phyloP scores from a whole-genome alignment of 64 coral and sea anemone genomes.

The Dendronephthya gigantea region DNA sequence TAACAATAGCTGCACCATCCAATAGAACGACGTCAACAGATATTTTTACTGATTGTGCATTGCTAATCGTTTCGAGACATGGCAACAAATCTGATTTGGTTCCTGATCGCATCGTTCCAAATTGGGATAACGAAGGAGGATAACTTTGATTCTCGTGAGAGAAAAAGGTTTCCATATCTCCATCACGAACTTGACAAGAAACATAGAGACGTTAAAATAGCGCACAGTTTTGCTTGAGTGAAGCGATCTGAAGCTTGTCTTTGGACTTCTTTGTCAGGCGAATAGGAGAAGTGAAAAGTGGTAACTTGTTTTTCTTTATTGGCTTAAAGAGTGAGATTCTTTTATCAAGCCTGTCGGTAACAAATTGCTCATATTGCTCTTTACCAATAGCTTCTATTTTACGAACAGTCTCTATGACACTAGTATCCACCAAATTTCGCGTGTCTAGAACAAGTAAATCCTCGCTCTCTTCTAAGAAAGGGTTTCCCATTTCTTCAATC shows the following conservation, averaged over 20 bases:
- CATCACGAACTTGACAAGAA: conserved; percentile 23
- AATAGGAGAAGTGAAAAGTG: conserved; percentile 37
- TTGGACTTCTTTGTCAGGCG: conserved; percentile 50
- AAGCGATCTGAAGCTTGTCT: conserved; percentile 18
- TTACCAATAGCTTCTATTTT: conserved; percentile 33
- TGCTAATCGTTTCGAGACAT: conserved; percentile 5
- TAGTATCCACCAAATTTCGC: background rate
- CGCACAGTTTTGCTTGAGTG: conserved; percentile 38
- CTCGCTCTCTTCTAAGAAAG: conserved; percentile 5
- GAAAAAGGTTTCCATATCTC: conserved; percentile 42
- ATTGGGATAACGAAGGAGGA: conserved; percentile 24
- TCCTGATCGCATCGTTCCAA: conserved; percentile 24
- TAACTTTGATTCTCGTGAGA: conserved; percentile 39
- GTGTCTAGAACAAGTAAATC: conserved; percentile 31
- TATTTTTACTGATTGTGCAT: conserved; percentile 14
- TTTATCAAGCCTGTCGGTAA: conserved; percentile 49
- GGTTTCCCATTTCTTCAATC: conserved; percentile 42
- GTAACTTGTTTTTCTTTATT: conserved; percentile 58
- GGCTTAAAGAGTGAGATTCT: conserved; percentile 37
- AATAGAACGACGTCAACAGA: conserved; percentile 25
- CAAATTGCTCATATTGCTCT: conserved; percentile 32
- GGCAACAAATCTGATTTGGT: conserved; percentile 38
- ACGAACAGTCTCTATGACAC: conserved; percentile 32
- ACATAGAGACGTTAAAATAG: conserved; percentile 35
- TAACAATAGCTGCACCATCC: conserved; percentile 41